Evolutionary conservation across 1,140 invertebrate species (phyloP), one percentile per base, ranked within the genome.

Genomic region (Hyphantria cunea): DNA sequence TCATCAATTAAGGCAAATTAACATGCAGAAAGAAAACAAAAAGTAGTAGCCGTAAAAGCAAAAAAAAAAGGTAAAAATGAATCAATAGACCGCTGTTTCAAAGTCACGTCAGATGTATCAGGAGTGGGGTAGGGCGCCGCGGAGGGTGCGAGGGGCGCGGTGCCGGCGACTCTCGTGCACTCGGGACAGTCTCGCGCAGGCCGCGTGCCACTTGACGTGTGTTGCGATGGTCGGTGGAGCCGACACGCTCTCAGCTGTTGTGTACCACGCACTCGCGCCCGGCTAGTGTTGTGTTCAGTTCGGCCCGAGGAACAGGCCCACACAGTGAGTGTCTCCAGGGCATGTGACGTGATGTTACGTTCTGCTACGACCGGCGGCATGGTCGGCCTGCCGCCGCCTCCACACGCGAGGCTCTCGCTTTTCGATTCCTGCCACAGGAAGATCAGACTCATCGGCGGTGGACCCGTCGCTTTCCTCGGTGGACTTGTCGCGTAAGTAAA

Each of bases 341-440:
- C 67, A 74, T 77, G 70, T 72, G 79, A 74, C 73, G 76, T 49
- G 60, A 91, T 92, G 91, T 77, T 91, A 77, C 89, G 90, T 58
- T 84, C 89, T 53, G 83, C 86, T 55, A 82, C 79, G 70, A 72
- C 85, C 34, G 77, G 72, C 72, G 80, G 81, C 64, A 79, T 76
- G 76, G 77, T 89, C 61, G 82, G 82, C 50, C 70, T 87, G 68
- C 77, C 79, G 73, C 86, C 80, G 68, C 80, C 83, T 74, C 84
- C 88, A 69, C 92, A 82, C 89, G 89, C 93, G 68, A 87, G 93
- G 52, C 92, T 92, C 41, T 94, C 93, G 15, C 89, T 95, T 31
- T 93, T 94, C 80, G 94, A 94, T 86, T 93, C 94, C 76, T 94
- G 94, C 84, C 94, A 95, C 87, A 92, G 93, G 82, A 94, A 94